Evolutionary conservation across 53 echinoderm and acorn worm species (phyloP).

Genomic region (Apostichopus leukothele): DNA sequence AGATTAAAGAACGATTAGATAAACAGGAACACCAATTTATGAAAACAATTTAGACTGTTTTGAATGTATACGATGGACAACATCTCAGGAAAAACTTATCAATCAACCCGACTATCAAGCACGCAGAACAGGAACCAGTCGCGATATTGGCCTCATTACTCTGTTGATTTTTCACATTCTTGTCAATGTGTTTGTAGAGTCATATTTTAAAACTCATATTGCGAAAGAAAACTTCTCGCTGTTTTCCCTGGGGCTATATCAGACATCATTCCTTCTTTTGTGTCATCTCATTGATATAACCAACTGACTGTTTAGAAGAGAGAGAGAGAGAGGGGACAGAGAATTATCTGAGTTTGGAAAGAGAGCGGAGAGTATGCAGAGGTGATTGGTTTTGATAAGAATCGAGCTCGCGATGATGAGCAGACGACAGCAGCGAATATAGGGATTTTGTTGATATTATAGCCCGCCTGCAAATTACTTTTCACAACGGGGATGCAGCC

Average conservation of each 20-base stretch:
- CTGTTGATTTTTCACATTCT: conserved; percentile 44
- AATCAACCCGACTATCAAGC: conserved; percentile 31
- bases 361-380: background rate
- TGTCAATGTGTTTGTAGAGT: conserved; percentile 41
- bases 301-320: conserved; percentile 21
- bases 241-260: conserved; percentile 26
- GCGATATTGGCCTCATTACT: conserved; percentile 42
- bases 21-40: conserved; percentile 45
- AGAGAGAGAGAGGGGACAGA: background rate
- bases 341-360: conserved; percentile 2
- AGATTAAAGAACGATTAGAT: conserved; percentile 27
- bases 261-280: background rate
- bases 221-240: conserved; percentile 35
- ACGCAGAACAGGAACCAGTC: conserved; percentile 29
- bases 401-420: conserved; percentile 37
- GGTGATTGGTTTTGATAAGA: conserved; percentile 24
- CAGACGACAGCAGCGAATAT: conserved; percentile 51
- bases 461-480: conserved; percentile 82
- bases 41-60: conserved; percentile 50
- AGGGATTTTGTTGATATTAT: conserved; percentile 74
- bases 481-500: conserved; percentile 62
- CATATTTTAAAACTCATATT: conserved; percentile 48
- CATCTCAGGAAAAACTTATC: conserved; percentile 29
- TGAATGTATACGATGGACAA: conserved; percentile 38
- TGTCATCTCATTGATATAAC: conserved; percentile 45